A percentile compares a stretch with the other conserved stretches of the same genome.
Conservation (phyloP, 1,140 invertebrate genomes). For the Steinernema feltiae region DNA sequence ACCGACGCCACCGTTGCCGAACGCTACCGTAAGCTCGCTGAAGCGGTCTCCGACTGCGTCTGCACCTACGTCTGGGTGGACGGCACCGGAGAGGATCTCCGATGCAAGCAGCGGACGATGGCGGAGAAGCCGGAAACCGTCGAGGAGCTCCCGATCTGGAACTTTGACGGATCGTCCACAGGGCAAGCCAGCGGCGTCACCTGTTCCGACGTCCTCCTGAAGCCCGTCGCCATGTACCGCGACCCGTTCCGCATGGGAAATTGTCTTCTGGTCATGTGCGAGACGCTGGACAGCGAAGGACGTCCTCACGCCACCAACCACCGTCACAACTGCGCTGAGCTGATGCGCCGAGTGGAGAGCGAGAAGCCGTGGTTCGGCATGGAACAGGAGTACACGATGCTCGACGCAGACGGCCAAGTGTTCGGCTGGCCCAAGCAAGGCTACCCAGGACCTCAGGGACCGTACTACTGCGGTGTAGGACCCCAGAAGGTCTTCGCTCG, state of each 20-base stretch:
- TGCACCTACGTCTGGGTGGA: conserved; percentile 49
- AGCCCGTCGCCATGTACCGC: conserved; percentile 72
- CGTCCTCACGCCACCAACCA: conserved; percentile 73
- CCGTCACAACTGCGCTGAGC: conserved; percentile 69
- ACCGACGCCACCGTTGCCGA: not conserved
- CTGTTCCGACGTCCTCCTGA: conserved; percentile 77
- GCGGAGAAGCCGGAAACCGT: conserved; percentile 17
- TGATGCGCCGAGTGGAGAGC: conserved; percentile 66
- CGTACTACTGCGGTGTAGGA: conserved; percentile 91
- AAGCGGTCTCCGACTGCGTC: not conserved
- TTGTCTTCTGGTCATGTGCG: conserved; percentile 83
- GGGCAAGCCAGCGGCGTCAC: conserved; percentile 63
- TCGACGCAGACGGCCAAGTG: conserved; percentile 80
- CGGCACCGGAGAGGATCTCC: conserved; percentile 43
- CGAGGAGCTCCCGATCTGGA: conserved; percentile 80
- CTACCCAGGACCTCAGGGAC: conserved; percentile 79
- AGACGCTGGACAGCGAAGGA: conserved; percentile 70
- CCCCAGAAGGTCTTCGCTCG: conserved; percentile 84
- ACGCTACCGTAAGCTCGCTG: not conserved
- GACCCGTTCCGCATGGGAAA: conserved; percentile 84
- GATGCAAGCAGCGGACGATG: conserved; percentile 41
- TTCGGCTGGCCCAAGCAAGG: conserved; percentile 88
- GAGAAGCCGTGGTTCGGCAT: conserved; percentile 86
- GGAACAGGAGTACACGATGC: conserved; percentile 83
- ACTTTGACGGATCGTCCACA: conserved; percentile 79